phyloP scores from a whole-genome alignment of 2,797 vertebrate genomes.

The Fistularia tabacaria region DNA sequence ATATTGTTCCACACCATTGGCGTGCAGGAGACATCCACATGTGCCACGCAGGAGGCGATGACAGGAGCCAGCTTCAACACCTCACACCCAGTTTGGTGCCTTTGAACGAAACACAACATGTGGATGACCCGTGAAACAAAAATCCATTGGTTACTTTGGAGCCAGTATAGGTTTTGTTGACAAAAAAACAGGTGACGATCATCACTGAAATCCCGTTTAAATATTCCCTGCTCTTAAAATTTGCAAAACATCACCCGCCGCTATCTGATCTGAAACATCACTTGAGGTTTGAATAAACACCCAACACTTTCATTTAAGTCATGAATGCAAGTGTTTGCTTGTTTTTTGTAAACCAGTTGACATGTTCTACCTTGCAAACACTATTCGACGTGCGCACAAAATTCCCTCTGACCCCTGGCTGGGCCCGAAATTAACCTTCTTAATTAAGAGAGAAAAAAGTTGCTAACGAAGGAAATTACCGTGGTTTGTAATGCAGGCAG shows the following conservation, averaged over 20 bases:
- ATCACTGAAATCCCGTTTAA: too few species aligned
- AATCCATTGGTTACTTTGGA: too few species aligned
- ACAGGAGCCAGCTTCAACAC: constrained; percentile 14
- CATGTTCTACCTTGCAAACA: too few species aligned
- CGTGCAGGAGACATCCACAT: constrained; percentile 29
- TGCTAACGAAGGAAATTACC: constrained; percentile 75
- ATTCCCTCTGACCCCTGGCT: constrained; percentile 48
- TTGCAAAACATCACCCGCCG: too few species aligned
- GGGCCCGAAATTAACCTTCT: constrained; percentile 68
- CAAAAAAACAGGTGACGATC: too few species aligned
- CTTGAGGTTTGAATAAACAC: neutral
- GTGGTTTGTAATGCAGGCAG: constrained; percentile 54
- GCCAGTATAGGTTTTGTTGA: too few species aligned
- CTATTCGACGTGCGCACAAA: constrained; percentile 2
- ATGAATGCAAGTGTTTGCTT: too few species aligned
- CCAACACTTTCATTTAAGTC: too few species aligned
- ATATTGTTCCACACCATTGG: constrained; percentile 52
- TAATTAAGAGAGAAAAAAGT: constrained; percentile 72
- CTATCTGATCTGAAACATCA: neutral
- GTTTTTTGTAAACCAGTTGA: too few species aligned
- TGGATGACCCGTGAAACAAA: constrained; percentile 5
- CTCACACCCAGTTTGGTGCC: constrained; percentile 17
- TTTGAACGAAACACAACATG: constrained; percentile 25
- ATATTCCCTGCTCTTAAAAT: too few species aligned
- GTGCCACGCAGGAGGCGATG: constrained; percentile 18